A percentile compares a stretch with the other conserved stretches of the same genome.
Conservation (phyloP, 2,888 invertebrate species). For the Drosophila pseudotalamancana region DNA sequence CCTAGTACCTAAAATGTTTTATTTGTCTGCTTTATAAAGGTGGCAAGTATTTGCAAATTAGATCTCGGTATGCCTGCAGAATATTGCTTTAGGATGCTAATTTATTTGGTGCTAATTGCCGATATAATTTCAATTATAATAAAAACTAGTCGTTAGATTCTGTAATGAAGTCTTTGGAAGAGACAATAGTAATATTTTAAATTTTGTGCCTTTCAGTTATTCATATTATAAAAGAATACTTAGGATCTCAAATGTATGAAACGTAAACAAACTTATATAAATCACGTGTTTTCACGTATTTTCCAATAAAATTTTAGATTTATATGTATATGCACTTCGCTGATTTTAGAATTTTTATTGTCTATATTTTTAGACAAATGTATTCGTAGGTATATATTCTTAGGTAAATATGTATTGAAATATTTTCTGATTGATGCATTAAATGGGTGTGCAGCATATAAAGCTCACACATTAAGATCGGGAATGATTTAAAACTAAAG, state of each 20-base stretch:
- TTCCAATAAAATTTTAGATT: too few species aligned
- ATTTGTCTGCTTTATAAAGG: too few species aligned
- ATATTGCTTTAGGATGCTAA: too few species aligned
- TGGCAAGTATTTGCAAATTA: too few species aligned
- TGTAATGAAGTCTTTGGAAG: too few species aligned
- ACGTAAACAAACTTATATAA: background rate
- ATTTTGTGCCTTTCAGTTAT: too few species aligned
- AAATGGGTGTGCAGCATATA: conserved; percentile 23
- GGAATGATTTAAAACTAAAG: conserved; percentile 47
- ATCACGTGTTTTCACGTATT: background rate
- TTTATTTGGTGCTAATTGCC: background rate
- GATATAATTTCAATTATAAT: background rate
- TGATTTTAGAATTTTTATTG: background rate
- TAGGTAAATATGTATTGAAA: conserved; percentile 5
- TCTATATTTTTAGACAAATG: conserved; percentile 40
- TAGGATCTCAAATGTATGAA: too few species aligned
- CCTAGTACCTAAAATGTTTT: too few species aligned
- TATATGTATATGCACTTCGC: conserved; percentile 2
- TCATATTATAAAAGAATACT: too few species aligned
- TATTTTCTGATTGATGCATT: conserved; percentile 27
- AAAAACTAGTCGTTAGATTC: too few species aligned
- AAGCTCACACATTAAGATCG: conserved; percentile 29
- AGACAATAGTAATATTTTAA: too few species aligned
- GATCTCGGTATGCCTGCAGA: too few species aligned
- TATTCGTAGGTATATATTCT: conserved; percentile 16